Percentiles rank a stretch among this genome's conserved stretches.
phyloP scores from a whole-genome alignment of 2,797 vertebrate genomes.

The Nyctibius grandis region DNA sequence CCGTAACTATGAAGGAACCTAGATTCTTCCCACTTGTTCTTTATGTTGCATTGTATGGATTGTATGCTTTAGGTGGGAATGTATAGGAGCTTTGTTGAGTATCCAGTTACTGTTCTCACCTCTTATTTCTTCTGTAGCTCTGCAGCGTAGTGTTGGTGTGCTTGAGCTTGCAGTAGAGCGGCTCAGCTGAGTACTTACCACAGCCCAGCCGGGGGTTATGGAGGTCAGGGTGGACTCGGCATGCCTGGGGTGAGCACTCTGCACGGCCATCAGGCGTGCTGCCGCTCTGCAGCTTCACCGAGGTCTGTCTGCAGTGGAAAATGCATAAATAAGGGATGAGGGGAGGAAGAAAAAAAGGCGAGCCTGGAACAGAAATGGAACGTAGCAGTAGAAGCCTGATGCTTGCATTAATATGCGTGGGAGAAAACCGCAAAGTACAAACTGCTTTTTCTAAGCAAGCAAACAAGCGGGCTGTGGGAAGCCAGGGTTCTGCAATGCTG shows the following conservation, averaged over 20 bases:
- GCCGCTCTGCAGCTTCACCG: background rate
- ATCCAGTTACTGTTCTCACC: background rate
- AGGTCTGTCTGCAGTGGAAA: background rate
- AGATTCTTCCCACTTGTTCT: conserved; percentile 76
- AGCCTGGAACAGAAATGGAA: background rate
- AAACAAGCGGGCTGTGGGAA: background rate
- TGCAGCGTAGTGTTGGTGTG: background rate
- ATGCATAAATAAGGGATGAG: background rate
- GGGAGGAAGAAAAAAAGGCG: background rate
- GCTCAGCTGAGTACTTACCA: accelerated
- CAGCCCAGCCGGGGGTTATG: background rate
- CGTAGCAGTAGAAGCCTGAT: background rate
- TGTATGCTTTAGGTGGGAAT: conserved; percentile 64
- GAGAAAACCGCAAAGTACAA: background rate
- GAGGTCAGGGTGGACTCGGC: background rate
- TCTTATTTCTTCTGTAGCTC: background rate
- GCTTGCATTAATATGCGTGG: background rate
- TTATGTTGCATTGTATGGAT: conserved; percentile 78
- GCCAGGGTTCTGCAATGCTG: background rate
- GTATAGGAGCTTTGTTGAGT: background rate
- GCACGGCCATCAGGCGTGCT: background rate
- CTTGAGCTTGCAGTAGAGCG: background rate
- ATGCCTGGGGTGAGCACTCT: accelerated
- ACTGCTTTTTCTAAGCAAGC: background rate
- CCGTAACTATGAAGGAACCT: conserved; percentile 57